These are phyloP conservation scores for Pomatostomus ruficeps DNA, from an alignment of 2,113 vertebrate genomes.

Conservation along the genomic window DNA sequence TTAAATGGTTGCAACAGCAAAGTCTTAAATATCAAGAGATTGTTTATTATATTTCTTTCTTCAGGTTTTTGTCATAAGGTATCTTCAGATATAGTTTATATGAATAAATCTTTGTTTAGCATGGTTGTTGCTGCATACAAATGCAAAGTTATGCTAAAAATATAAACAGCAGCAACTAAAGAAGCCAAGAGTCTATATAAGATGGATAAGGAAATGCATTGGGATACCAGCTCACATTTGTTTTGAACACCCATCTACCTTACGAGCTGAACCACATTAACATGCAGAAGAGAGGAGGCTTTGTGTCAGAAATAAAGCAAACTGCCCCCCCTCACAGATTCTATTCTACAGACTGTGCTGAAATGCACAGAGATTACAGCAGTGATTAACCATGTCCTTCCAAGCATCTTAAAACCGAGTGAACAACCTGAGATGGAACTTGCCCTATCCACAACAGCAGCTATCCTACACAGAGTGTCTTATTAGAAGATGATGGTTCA, in stretches of 20 bases:
- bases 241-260: neutral
- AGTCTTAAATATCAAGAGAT: neutral
- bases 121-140: neutral
- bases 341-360: neutral
- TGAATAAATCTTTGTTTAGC: neutral
- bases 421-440: neutral
- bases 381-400: neutral
- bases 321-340: neutral
- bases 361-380: neutral
- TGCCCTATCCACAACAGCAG: neutral
- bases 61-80: neutral
- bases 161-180: neutral
- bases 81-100: neutral
- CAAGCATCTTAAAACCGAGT: neutral
- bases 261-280: neutral
- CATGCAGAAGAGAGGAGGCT: neutral
- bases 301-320: neutral
- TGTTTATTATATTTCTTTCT: neutral
- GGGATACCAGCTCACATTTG: neutral
- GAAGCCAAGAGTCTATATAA: neutral
- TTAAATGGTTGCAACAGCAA: neutral
- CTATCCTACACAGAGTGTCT: no score
- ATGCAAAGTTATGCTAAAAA: neutral
- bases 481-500: neutral
- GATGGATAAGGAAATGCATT: neutral